Evolutionary conservation across 2,888 invertebrate genomes (phyloP), one percentile per base, ranked within the genome.

Genomic region (Augochlorella aurata): DNA sequence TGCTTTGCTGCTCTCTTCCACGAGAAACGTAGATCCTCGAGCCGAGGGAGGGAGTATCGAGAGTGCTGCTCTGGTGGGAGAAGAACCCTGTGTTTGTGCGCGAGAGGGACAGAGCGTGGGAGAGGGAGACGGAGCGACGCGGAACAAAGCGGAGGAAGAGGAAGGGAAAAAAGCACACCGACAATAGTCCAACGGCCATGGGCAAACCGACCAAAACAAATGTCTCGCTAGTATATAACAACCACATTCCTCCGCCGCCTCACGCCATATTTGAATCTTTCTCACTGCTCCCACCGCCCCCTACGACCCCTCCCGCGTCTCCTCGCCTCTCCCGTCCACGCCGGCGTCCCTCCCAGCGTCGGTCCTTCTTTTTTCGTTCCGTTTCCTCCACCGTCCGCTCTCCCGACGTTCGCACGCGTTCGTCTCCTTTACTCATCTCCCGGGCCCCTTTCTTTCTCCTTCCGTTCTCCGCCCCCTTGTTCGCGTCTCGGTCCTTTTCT

Each of bases 191-290:
- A 83, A 74, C 74, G 74, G 68, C n/a, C 67, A 77, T 49, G 74
- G 74, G 54, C 72, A 85, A 83, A 87, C 79, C 83, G 86, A 88
- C 74, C 83, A 87, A 88, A 89, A 89, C 86, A 87, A 90, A 88
- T 85, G 87, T 84, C 90, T 84, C 79, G 83, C 84, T 83, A 86
- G 89, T 85, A 81, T 87, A 88, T 88, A 88, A 89, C 89, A 90
- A 87, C 89, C 87, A 87, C 90, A 90, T 90, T 90, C 90, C 90
- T 87, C 72, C 77, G 89, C 79, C 78, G 79, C 67, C 74, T 79
- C 85, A 77, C 90, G 89, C 90, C 89, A 90, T 90, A 89, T 89
- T 88, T 88, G 87, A 90, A 87, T 89, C 84, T 82, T 82, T 85
- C 84, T 85, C 82, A 70, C 77, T 81, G 79, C 76, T 63, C 79